These are phyloP conservation scores for Neocrepidodera transversa DNA, from an alignment of 2,888 invertebrate species.

Conservation along the genomic window DNA sequence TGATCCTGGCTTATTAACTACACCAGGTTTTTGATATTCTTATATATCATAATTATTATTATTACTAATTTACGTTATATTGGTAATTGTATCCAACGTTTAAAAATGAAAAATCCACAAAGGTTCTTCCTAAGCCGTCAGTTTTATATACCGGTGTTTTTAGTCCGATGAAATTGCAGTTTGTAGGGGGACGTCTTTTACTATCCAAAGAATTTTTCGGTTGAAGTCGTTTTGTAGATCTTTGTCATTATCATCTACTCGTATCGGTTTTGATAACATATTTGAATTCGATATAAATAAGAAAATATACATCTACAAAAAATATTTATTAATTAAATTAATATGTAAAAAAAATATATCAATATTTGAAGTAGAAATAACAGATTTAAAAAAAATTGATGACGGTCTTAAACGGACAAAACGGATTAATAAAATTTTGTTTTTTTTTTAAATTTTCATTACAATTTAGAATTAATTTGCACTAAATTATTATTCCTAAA, in stretches of 20 bases:
- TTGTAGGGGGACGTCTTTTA: constrained; percentile 23
- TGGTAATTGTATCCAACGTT: constrained; percentile 50
- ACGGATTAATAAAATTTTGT: no score
- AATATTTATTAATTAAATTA: no score
- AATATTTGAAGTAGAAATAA: no score
- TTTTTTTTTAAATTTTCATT: no score
- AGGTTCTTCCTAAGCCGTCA: constrained; percentile 46
- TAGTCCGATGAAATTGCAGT: constrained; percentile 41
- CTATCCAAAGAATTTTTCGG: constrained; percentile 11
- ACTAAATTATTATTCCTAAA: no score
- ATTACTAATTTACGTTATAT: constrained; percentile 48
- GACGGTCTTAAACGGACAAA: no score
- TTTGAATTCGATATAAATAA: neutral
- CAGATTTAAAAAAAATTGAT: no score
- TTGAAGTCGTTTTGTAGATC: constrained; percentile 20
- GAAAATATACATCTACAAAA: neutral
- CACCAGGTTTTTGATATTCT: no score
- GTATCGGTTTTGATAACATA: constrained; percentile 15
- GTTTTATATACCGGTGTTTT: constrained; percentile 35
- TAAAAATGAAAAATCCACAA: constrained; percentile 47
- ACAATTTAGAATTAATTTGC: no score
- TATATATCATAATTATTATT: constrained; percentile 1
- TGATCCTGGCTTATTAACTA: no score
- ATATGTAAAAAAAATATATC: no score
- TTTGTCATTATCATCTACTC: constrained; percentile 29